Evolutionary conservation across 2,113 vertebrate genomes (phyloP), one percentile per base, ranked within the genome.

Genomic region (Ornithorhynchus anatinus): DNA sequence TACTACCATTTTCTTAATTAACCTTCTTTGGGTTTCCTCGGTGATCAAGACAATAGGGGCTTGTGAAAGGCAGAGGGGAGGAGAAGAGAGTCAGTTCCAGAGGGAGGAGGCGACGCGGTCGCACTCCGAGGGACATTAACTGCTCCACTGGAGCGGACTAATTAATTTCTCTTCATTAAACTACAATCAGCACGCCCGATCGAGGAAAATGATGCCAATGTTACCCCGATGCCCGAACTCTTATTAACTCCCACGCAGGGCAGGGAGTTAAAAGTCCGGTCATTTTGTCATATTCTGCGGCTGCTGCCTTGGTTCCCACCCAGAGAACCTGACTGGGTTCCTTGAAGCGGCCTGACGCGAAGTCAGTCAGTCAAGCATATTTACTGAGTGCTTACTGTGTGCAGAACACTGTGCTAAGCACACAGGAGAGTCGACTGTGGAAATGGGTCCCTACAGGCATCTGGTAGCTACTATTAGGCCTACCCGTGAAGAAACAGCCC

Each of bases 151-250:
- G 60, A 91, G 79, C 75, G 90, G 84, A 62, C 53, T 88, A 81
- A 75, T 90, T 86, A 84, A 69, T 86, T 90, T 91, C 86, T 81
- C 63, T 85, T 88, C 45, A 77, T 77, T 82, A 67, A 8, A 51
- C 53, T 77, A 37, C 51, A 88, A 92, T 83, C 71, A 87, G 69
- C 47, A 73, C 67, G 36, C 45, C 85, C 42, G 79, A 73, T 80
- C 47, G 48, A 77, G 80, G 66, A 65, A 51, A 79, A 80, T 39
- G 80, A 77, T 60, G 14, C 37, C 73, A 82, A 67, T 29, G 42
- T 71, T 76, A 64, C 73, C 69, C 23, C 38, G 59, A 67, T 63
- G 58, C 50, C 77, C 75, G 84, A 70, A 11, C 20, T 47, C 51
- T 68, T 73, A 61, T 48, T 66, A 59, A 69, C 25, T 79, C 60